Conservation (phyloP, 2,113 vertebrate species). For the Rhagologus leucostigma region DNA sequence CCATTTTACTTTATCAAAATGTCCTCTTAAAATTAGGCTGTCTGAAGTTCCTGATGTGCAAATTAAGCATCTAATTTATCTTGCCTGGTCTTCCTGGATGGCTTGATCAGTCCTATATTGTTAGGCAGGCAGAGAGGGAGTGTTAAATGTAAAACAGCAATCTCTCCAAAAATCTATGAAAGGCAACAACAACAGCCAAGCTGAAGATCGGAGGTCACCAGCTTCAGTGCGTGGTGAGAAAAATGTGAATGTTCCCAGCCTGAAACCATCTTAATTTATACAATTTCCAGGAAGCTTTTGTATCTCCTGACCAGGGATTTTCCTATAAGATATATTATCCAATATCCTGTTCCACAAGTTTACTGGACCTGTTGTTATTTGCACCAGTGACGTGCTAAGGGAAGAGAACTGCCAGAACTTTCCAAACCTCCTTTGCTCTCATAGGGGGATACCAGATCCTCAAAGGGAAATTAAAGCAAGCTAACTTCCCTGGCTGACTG, state of each 20-base stretch:
- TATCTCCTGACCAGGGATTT: background rate
- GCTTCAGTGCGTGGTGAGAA: background rate
- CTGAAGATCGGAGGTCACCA: background rate
- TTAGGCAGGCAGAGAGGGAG: constrained; percentile 25
- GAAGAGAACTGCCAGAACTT: background rate
- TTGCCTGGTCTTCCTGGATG: constrained; percentile 43
- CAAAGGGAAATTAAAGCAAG: background rate
- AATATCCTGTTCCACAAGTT: background rate
- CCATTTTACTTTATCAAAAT: constrained; percentile 71
- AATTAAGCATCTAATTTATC: constrained; percentile 74
- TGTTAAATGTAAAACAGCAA: background rate
- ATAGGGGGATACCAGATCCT: background rate
- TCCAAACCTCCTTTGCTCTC: background rate
- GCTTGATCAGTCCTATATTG: constrained; percentile 42
- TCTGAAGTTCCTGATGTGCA: constrained; percentile 61
- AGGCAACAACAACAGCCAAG: background rate
- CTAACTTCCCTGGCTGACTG: background rate
- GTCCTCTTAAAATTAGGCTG: constrained; percentile 71
- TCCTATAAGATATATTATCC: background rate
- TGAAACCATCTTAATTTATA: background rate
- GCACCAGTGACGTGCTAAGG: background rate
- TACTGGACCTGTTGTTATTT: background rate
- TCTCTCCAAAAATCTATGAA: background rate
- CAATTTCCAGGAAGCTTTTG: background rate
- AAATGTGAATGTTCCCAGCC: background rate